Evolutionary conservation across 2,113 vertebrate species (phyloP).

Genomic region (Pachyramphus minor): DNA sequence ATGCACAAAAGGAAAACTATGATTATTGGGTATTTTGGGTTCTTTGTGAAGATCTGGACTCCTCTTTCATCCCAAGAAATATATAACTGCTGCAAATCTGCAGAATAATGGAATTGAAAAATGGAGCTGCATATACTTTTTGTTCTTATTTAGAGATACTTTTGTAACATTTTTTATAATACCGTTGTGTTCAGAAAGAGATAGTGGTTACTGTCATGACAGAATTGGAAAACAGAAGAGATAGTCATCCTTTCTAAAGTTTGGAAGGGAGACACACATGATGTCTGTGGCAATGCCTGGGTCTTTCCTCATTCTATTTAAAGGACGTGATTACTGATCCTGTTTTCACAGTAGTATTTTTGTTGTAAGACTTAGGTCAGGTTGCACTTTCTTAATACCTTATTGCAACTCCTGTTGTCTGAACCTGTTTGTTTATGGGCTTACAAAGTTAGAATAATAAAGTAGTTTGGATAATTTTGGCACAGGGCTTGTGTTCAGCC

Average conservation of each 20-base stretch:
- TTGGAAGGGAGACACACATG: background rate
- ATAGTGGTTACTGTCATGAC: background rate
- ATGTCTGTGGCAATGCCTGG: background rate
- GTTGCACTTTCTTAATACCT: background rate
- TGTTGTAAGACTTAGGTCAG: background rate
- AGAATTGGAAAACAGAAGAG: background rate
- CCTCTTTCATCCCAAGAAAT: background rate
- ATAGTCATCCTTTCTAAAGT: background rate
- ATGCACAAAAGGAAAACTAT: background rate
- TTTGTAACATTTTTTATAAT: background rate
- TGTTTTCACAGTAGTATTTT: conserved; percentile 23
- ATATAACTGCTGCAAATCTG: background rate
- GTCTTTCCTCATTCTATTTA: conserved; percentile 35
- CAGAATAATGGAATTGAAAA: background rate
- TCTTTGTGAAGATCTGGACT: background rate
- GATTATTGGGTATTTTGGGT: background rate
- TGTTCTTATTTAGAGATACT: background rate
- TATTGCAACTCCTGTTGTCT: background rate
- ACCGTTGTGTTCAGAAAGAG: background rate
- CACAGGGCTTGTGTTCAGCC: background rate
- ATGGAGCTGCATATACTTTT: background rate
- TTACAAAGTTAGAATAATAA: conserved; percentile 4
- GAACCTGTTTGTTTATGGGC: conserved; percentile 4
- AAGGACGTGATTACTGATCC: conserved; percentile 21
- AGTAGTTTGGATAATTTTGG: conserved; percentile 1